Conservation (phyloP, 2,113 vertebrate species). For the Equus quagga region DNA sequence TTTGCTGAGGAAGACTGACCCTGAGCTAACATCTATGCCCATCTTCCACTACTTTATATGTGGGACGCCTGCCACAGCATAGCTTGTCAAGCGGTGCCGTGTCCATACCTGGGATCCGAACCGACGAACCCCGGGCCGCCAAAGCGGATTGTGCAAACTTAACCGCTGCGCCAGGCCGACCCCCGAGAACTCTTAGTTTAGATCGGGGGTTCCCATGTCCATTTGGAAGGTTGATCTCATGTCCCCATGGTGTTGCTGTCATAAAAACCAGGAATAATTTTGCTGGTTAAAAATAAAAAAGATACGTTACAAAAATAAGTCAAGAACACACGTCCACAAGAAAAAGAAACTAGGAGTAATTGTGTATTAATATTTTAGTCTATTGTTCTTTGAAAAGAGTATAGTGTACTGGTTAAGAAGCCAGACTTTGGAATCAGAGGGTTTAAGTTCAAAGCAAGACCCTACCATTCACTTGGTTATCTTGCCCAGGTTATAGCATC, state of each 20-base stretch:
- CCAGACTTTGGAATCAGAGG: not conserved
- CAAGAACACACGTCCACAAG: not conserved
- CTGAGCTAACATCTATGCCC: too few species aligned
- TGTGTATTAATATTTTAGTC: not conserved
- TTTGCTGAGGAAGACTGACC: too few species aligned
- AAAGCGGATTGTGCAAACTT: too few species aligned
- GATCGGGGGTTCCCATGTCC: not conserved
- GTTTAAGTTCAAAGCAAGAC: not conserved
- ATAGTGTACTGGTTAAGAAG: not conserved
- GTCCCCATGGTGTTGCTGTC: not conserved
- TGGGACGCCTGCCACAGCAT: too few species aligned
- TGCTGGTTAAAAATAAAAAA: not conserved
- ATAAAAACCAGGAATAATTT: slow-evolving; percentile 24
- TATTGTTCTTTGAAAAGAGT: not conserved
- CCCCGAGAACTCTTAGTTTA: not conserved
- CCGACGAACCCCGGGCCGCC: too few species aligned
- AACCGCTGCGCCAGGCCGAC: too few species aligned
- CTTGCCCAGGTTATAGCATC: not conserved
- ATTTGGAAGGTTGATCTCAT: not conserved
- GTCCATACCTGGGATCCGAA: too few species aligned
- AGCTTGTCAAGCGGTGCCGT: too few species aligned
- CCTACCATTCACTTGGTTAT: not conserved
- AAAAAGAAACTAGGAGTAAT: not conserved
- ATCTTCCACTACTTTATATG: too few species aligned
- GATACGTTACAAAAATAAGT: not conserved